Conservation (phyloP, 2,888 invertebrate genomes). For the Nemotelus pantherinus region DNA sequence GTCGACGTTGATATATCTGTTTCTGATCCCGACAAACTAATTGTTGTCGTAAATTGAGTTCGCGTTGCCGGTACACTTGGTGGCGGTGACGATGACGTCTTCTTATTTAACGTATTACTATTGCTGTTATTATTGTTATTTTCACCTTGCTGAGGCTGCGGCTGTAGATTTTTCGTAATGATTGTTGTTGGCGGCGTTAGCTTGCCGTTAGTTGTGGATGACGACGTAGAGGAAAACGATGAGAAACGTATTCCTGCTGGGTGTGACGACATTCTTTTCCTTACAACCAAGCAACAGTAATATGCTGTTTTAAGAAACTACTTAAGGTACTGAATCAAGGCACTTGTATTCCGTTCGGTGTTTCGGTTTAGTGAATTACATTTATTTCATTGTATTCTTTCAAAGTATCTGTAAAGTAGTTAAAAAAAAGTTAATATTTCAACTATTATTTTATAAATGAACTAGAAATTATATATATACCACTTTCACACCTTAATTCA, state of each 20-base stretch:
- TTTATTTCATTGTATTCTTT: slow-evolving; percentile 6
- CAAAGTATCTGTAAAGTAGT: neutral
- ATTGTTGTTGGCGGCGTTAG: slow-evolving; percentile 39
- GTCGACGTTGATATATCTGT: slow-evolving; percentile 91
- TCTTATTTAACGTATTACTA: slow-evolving; percentile 34
- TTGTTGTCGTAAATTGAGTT: slow-evolving; percentile 47
- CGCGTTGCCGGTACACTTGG: slow-evolving; percentile 30
- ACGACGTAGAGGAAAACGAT: slow-evolving; percentile 50
- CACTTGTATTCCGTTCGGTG: slow-evolving; percentile 37
- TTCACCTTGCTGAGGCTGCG: slow-evolving; percentile 47
- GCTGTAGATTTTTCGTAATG: slow-evolving; percentile 49
- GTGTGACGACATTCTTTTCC: slow-evolving; percentile 53
- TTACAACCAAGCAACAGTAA: slow-evolving; percentile 19
- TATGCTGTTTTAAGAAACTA: slow-evolving; percentile 24
- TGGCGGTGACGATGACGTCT: slow-evolving; percentile 11
- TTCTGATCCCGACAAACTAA: slow-evolving; percentile 80
- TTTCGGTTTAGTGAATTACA: neutral
- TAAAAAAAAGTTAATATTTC: neutral
- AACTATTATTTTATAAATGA: no score
- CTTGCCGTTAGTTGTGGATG: slow-evolving; percentile 20
- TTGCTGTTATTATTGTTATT: slow-evolving; percentile 33
- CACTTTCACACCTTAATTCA: neutral
- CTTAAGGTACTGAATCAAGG: slow-evolving; percentile 47
- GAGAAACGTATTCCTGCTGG: slow-evolving; percentile 53
- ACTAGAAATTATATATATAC: no score